Percentiles rank a stretch among this genome's conserved stretches.
Evolutionary conservation across 2,113 vertebrate species (phyloP).

Genomic region (Charadrius vociferus): DNA sequence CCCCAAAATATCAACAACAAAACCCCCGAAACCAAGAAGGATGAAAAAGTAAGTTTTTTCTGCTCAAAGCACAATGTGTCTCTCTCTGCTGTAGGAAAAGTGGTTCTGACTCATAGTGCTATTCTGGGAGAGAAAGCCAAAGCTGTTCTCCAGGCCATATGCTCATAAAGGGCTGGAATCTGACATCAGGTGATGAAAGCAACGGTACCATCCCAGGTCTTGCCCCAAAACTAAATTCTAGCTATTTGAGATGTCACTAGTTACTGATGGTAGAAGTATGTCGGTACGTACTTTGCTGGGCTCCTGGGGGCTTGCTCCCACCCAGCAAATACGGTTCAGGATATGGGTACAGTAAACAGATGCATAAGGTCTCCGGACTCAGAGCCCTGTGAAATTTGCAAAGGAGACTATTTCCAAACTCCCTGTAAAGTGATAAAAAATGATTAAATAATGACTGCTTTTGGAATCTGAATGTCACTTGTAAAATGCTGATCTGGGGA

Average conservation of each 20-base stretch:
- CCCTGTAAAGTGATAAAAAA: neutral
- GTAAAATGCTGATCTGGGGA: neutral
- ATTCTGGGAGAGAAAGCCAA: neutral
- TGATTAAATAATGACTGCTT: neutral
- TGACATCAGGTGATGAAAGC: neutral
- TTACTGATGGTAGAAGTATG: neutral
- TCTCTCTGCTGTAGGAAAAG: neutral
- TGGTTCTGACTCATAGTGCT: neutral
- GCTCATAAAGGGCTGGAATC: neutral
- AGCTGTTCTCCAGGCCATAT: neutral
- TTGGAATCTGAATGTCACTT: neutral
- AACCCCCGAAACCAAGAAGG: neutral
- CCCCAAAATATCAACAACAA: fast-evolving
- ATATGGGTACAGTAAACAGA: neutral
- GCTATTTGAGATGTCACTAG: neutral
- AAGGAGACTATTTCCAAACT: neutral
- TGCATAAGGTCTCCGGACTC: neutral
- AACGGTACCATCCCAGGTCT: neutral
- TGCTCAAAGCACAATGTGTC: neutral
- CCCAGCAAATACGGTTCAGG: neutral
- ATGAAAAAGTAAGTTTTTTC: neutral
- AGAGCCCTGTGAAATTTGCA: neutral
- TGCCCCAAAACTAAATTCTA: neutral
- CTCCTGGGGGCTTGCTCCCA: neutral
- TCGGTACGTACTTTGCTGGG: neutral